phyloP scores from a whole-genome alignment of 2,113 vertebrate species.

The Solea senegalensis region DNA sequence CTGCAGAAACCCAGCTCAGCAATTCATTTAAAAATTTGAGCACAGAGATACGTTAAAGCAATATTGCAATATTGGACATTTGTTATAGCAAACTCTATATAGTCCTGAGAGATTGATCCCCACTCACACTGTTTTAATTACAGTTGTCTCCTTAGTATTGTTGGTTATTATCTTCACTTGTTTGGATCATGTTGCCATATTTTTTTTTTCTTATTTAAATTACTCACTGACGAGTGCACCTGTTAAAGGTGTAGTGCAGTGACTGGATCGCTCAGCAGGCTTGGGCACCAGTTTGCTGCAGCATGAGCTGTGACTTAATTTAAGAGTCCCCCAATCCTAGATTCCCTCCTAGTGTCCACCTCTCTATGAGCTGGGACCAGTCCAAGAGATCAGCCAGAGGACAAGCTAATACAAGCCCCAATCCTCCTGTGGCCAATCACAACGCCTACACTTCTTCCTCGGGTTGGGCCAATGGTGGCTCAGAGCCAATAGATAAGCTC shows the following conservation, averaged over 20 bases:
- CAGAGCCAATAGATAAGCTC: constrained; percentile 74
- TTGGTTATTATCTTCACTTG: constrained; percentile 36
- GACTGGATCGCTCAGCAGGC: constrained; percentile 18
- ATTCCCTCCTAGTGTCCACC: constrained; percentile 62
- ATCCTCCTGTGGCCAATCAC: constrained; percentile 72
- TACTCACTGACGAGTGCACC: constrained; percentile 10
- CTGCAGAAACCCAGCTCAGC: constrained; percentile 1
- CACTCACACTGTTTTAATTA: constrained; percentile 20
- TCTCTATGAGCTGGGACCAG: constrained; percentile 64
- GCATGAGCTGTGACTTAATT: constrained; percentile 52
- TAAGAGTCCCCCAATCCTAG: constrained; percentile 55
- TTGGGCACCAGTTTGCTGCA: constrained; percentile 49
- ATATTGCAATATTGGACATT: constrained; percentile 10
- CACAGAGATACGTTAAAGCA: constrained; percentile 25
- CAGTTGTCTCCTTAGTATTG: constrained; percentile 14
- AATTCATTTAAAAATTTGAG: constrained; percentile 64
- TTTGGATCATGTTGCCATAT: constrained; percentile 21
- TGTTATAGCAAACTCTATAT: not conserved
- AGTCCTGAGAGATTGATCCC: constrained; percentile 12
- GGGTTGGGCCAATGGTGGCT: constrained; percentile 69
- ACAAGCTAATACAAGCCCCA: constrained; percentile 72
- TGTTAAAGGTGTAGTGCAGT: constrained; percentile 32
- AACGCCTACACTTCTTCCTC: constrained; percentile 56
- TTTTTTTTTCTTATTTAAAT: constrained; percentile 29
- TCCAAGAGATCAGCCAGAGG: constrained; percentile 74